phyloP scores from a whole-genome alignment of 1,140 invertebrate genomes.

The Scaptomyza graminum region DNA sequence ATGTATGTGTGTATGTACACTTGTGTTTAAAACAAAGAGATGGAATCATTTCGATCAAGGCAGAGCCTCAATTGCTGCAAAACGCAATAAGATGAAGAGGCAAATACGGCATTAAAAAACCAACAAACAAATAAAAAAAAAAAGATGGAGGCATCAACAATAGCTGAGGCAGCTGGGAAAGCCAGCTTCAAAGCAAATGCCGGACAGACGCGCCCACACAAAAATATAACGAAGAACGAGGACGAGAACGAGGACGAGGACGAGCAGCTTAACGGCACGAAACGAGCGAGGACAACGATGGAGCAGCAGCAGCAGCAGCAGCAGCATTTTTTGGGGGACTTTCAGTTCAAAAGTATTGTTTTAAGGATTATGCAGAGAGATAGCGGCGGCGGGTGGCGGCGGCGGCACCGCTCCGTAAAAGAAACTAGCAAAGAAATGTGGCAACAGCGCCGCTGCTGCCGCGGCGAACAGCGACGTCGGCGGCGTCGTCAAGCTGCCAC shows the following conservation, averaged over 20 bases:
- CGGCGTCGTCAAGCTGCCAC: slow-evolving; percentile 50
- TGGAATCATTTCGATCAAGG: slow-evolving; percentile 64
- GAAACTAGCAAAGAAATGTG: slow-evolving; percentile 60
- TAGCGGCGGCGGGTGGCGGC: slow-evolving; percentile 19
- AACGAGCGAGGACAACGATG: slow-evolving; percentile 32
- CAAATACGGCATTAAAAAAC: slow-evolving; percentile 19
- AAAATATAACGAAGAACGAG: not conserved
- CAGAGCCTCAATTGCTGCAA: slow-evolving; percentile 3
- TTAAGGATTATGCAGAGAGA: slow-evolving; percentile 57
- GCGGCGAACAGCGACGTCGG: slow-evolving; percentile 7
- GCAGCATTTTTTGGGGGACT: slow-evolving; percentile 24
- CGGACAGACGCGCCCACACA: slow-evolving; percentile 43
- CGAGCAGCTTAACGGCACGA: slow-evolving; percentile 47
- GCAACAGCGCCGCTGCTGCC: slow-evolving; percentile 72
- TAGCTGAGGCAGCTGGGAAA: slow-evolving; percentile 36
- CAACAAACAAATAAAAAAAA: slow-evolving; percentile 31
- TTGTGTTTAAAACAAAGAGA: slow-evolving; percentile 39
- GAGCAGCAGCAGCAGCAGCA: slow-evolving; percentile 32
- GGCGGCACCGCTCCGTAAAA: slow-evolving; percentile 25
- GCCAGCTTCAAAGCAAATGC: slow-evolving; percentile 36
- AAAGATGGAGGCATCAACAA: slow-evolving; percentile 20
- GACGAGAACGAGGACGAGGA: not conserved
- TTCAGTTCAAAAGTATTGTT: slow-evolving; percentile 70
- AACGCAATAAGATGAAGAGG: slow-evolving; percentile 16
- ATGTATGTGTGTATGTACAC: slow-evolving; percentile 1